Base-by-base conservation (phyloP, 2,113 vertebrate species). In the Nothocercus julius region DNA sequence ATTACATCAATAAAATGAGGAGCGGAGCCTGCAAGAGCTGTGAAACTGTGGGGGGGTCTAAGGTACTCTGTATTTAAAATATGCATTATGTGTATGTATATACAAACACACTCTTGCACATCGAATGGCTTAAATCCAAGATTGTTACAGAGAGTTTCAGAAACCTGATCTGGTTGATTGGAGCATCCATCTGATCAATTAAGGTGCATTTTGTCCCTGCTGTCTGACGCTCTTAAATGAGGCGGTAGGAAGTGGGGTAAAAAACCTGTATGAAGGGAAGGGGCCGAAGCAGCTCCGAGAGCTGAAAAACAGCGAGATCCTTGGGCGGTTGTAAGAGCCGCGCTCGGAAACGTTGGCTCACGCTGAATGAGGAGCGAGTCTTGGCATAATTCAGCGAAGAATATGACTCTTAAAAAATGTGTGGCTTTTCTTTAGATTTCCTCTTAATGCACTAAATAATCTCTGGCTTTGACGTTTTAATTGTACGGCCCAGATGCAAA, bases 391-490 rank as follows among this genome's bases (percentile, higher is more conserved):
- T 84, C 68, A 69, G 69, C 1, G 1, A 63, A 69, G 87, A 84
- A 22, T 75, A 34, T 1, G 4, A 7, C 82, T 85, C 63, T 67
- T 87, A 72, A 92, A 95, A 54, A 95, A 75, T 63, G 44, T 74
- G 86, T 91, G 85, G 20, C 59, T 95, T 93, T 90, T 77, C 92
- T 95, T 87, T 89, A 95, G 83, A 62, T 97, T 96, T 86, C 66
- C 70, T 70, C 79, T 87, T 85, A 93, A 93, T 93, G 73, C 34
- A 30, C 77, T 90, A 94, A 96, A 84, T 91, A 92, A 95, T 94
- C 87, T 93, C 54, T 34, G 67, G 42, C 76, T 94, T 91, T 96
- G 96, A 95, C 94, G 24, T 90, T 96, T 97, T 96, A 94, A 96
- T 89, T 91, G 93, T 88, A 85, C 13, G 42, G 68, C 34, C 3